Evolutionary conservation across 1,140 invertebrate species (phyloP), one percentile per base, ranked within the genome.

Genomic region (Lepidurus couesii): DNA sequence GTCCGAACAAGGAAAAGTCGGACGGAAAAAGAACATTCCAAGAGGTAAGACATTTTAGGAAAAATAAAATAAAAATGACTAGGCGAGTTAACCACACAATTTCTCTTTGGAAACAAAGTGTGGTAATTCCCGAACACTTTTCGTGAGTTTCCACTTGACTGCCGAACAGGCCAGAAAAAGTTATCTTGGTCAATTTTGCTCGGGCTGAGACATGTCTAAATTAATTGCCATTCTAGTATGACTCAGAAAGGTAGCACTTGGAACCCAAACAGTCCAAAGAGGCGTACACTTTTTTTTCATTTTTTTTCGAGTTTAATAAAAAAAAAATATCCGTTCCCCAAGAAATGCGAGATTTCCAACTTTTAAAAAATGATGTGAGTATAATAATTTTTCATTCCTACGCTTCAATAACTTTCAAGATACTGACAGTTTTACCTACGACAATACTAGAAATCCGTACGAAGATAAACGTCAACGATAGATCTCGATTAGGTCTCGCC

Each of bases 131-230:
- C 8, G 53, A 65, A 65, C 34, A 34, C 6, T 21, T 65, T 65
- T 65, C 53, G 53, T 65, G 53, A 65, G 53, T 65, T 65, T 65
- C 53, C 53, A 65, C n/a, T 65, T 65, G 53, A 65, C 53, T 65
- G 53, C 53, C 53, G 21, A 65, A 65, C 16, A 65, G 53, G 53
- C 53, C 53, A 65, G 53, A 65, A 65, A 65, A 65, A 65, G 13
- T 9, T 65, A 7, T 7, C 21, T 65, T 65, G 21, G 53, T 65
- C 53, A 65, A 65, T 65, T 65, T 65, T 65, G 53, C 53, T 65
- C 53, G 53, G 53, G 53, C 53, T 65, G 53, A 65, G 21, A 65
- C 53, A 65, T 65, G 53, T 65, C 53, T 13, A 65, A 65, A 65
- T 65, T 65, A 65, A 65, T 65, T 65, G 53, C 9, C 53, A 21